phyloP scores from a whole-genome alignment of 2,113 vertebrate species.

The Acrocephalus kingi region DNA sequence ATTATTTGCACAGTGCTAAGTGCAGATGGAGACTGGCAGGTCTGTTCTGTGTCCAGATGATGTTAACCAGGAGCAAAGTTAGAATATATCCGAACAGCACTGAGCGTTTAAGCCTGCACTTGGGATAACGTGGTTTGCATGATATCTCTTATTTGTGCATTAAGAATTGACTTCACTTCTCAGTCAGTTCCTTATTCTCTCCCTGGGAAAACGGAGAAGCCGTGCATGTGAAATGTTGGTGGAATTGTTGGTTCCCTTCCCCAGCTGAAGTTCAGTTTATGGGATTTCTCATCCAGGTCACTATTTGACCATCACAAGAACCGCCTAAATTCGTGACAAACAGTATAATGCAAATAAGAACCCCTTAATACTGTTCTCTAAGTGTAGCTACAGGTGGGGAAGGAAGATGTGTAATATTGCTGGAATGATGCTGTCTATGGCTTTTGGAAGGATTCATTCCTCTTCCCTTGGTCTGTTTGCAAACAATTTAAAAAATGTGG shows the following conservation, averaged over 20 bases:
- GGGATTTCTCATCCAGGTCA: neutral
- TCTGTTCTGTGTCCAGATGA: neutral
- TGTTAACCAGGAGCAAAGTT: neutral
- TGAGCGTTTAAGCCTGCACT: accelerated
- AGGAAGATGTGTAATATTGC: neutral
- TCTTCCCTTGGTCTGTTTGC: neutral
- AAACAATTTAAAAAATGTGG: neutral
- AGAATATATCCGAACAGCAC: neutral
- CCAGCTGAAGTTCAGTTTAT: neutral
- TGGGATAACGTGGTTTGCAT: neutral
- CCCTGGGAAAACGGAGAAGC: accelerated
- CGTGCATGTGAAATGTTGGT: accelerated
- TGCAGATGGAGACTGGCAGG: neutral
- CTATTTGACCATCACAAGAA: neutral
- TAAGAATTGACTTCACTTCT: neutral
- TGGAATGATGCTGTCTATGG: neutral
- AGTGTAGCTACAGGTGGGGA: neutral
- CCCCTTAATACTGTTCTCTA: neutral
- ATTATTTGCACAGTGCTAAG: neutral
- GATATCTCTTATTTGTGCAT: accelerated
- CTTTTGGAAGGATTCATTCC: neutral
- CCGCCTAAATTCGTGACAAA: neutral
- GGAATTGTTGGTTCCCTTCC: neutral
- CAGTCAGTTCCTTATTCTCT: accelerated
- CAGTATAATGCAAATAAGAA: neutral